Percentiles rank a stretch among this genome's conserved stretches.
These are phyloP conservation scores for Hermaeophaga mercurialis DNA, from an alignment of 2,888 invertebrate genomes.

Conservation along the genomic window DNA sequence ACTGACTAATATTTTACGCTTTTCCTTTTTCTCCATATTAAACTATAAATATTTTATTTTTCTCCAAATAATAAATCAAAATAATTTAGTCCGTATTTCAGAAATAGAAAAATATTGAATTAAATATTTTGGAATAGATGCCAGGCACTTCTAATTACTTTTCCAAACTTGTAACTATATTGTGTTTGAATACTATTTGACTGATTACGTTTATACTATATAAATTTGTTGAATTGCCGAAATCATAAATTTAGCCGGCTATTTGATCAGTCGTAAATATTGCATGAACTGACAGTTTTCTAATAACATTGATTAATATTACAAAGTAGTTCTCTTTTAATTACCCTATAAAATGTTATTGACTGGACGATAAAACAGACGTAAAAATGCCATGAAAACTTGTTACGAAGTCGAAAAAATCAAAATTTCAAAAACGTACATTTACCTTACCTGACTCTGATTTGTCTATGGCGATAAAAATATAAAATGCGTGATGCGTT, in stretches of 20 bases:
- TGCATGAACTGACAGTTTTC: neutral
- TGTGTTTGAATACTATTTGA: too few species aligned
- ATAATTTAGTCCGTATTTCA: neutral
- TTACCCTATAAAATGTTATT: constrained; percentile 21
- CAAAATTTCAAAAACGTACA: constrained; percentile 49
- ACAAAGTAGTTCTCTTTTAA: constrained; percentile 26
- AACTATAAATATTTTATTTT: too few species aligned
- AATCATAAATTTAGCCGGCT: constrained; percentile 1
- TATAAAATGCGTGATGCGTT: constrained; percentile 52
- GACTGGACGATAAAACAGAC: constrained; percentile 20
- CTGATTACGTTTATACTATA: too few species aligned
- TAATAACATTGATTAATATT: constrained; percentile 14
- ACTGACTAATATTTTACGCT: too few species aligned
- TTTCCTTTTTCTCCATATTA: too few species aligned
- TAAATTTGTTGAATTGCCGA: constrained; percentile 4
- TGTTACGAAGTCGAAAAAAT: constrained; percentile 38
- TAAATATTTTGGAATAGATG: too few species aligned
- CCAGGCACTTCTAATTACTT: too few species aligned
- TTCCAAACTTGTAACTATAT: too few species aligned
- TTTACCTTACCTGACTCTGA: constrained; percentile 48
- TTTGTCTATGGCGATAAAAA: constrained; percentile 49
- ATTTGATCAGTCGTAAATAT: neutral
- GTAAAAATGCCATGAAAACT: constrained; percentile 31
- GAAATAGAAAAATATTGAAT: too few species aligned
- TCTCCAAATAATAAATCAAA: neutral